A percentile compares a stretch with the other conserved stretches of the same genome.
Evolutionary conservation across 2,113 vertebrate genomes (phyloP).

Genomic region (Pteropus alecto): DNA sequence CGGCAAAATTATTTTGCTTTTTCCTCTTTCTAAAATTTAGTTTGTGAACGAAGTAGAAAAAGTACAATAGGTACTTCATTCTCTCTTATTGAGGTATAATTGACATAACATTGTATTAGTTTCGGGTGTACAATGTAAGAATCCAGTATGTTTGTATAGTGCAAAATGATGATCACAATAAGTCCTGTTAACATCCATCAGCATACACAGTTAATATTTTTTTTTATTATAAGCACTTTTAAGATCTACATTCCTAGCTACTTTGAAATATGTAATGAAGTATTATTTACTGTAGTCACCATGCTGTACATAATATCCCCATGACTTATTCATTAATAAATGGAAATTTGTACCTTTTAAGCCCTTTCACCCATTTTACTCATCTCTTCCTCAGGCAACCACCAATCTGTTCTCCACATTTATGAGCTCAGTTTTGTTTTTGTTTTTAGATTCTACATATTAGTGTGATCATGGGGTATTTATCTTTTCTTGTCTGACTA

Average conservation of each 20-base stretch:
- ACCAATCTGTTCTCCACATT: not conserved
- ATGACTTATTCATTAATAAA: not conserved
- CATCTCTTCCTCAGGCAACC: not conserved
- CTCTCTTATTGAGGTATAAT: not conserved
- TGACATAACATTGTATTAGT: not conserved
- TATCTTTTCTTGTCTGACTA: not conserved
- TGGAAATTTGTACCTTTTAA: not conserved
- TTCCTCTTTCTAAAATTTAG: conserved; percentile 56
- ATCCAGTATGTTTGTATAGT: not conserved
- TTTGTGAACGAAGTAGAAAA: not conserved
- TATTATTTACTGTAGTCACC: not conserved
- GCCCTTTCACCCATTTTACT: not conserved
- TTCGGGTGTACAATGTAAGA: not conserved
- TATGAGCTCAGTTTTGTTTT: not conserved
- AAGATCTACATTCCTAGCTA: not conserved
- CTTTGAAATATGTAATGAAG: not conserved
- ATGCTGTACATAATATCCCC: not conserved
- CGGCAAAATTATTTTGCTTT: conserved; percentile 39
- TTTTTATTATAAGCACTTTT: not conserved
- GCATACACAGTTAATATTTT: not conserved
- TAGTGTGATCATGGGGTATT: not conserved
- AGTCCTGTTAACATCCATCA: not conserved
- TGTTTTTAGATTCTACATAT: not conserved
- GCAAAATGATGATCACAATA: not conserved
- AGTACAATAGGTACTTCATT: not conserved